Conservation (phyloP, 2,888 invertebrate genomes). For the Capitulum mitella region DNA sequence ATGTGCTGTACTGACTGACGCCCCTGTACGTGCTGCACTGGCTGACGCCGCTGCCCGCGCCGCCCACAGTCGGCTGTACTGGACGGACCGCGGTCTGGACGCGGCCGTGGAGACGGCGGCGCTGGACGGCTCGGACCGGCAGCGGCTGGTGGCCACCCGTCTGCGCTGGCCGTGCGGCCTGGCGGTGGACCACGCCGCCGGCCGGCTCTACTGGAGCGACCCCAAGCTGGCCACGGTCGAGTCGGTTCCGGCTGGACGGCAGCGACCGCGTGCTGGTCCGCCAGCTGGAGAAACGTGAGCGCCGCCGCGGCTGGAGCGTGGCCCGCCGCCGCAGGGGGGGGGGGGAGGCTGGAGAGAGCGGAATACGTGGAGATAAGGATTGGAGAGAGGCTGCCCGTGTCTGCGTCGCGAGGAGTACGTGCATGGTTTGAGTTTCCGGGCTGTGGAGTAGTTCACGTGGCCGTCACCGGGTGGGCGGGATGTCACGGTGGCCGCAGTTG, state of each 20-base stretch:
- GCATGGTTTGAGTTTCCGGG: no score
- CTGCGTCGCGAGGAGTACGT: no score
- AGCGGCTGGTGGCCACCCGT: constrained; percentile 51
- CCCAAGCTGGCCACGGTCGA: constrained; percentile 66
- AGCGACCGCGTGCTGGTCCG: constrained; percentile 55
- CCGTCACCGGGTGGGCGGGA: no score
- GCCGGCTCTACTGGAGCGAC: constrained; percentile 77
- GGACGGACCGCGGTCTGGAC: constrained; percentile 63
- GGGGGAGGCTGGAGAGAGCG: not conserved
- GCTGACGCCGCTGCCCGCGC: no score
- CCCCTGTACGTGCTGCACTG: no score
- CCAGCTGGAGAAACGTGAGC: constrained; percentile 44
- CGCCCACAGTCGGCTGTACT: constrained; percentile 56
- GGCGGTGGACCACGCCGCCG: constrained; percentile 63
- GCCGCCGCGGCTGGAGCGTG: not conserved
- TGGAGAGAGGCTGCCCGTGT: no score
- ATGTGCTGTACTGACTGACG: no score
- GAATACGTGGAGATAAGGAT: not conserved
- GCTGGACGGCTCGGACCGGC: constrained; percentile 57
- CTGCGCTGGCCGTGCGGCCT: constrained; percentile 67
- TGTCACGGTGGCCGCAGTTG: no score
- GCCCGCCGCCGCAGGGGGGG: not conserved
- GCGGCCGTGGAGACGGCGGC: constrained; percentile 57
- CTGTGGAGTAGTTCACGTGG: no score
- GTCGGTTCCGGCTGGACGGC: constrained; percentile 60